A percentile compares a stretch with the other conserved stretches of the same genome.
Conservation (phyloP, 2,797 vertebrate genomes). For the Erithacus rubecula region DNA sequence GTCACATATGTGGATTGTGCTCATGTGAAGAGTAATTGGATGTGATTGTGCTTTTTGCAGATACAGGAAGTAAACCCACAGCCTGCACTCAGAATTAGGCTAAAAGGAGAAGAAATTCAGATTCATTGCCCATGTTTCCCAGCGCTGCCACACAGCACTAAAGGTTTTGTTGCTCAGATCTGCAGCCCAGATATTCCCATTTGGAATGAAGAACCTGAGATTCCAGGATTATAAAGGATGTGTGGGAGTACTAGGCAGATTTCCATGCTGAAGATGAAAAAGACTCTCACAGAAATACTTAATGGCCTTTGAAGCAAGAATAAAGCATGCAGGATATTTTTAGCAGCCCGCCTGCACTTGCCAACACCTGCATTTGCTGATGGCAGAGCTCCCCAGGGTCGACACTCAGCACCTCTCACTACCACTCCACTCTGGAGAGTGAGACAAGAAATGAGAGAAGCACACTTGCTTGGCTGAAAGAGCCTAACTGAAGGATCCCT, state of each 20-base stretch:
- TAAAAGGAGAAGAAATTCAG: not conserved
- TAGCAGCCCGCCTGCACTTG: conserved; percentile 29
- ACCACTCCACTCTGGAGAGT: fast-evolving
- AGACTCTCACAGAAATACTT: conserved; percentile 11
- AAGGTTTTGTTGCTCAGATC: not conserved
- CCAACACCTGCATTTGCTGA: conserved; percentile 58
- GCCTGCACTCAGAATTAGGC: not conserved
- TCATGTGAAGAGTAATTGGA: not conserved
- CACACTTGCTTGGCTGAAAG: fast-evolving
- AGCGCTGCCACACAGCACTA: not conserved
- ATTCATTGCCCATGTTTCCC: not conserved
- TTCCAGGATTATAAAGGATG: conserved; percentile 6
- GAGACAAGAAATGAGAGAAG: not conserved
- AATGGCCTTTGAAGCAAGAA: conserved; percentile 56
- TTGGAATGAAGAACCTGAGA: conserved; percentile 26
- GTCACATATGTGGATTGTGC: not conserved
- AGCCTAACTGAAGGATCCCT: not conserved
- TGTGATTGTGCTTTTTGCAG: not conserved
- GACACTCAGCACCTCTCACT: not conserved
- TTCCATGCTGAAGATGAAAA: conserved; percentile 54
- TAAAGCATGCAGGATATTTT: conserved; percentile 46
- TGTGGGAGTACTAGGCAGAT: conserved; percentile 40
- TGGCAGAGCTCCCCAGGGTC: not conserved
- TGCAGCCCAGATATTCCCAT: not conserved
- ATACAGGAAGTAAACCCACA: not conserved